Evolutionary conservation across 2,888 invertebrate species (phyloP).

Genomic region (Stratiomys singularior): DNA sequence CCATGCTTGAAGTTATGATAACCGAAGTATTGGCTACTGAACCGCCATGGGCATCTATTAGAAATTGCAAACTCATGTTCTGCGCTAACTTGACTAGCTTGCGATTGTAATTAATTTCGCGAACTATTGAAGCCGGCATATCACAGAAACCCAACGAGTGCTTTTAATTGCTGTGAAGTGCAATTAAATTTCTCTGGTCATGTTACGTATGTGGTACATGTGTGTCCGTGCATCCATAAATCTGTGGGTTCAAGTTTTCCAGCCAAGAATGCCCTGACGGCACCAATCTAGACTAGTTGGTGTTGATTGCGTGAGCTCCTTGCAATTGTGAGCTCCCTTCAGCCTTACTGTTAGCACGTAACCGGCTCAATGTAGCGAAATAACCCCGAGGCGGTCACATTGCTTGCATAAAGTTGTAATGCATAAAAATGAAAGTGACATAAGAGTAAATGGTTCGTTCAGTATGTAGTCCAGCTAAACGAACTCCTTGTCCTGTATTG

Average conservation of each 20-base stretch:
- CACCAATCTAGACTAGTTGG: not conserved
- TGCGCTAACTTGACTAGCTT: not conserved
- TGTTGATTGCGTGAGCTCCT: conserved; percentile 32
- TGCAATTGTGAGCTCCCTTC: conserved; percentile 7
- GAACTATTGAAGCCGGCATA: conserved; percentile 5
- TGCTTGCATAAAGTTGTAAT: conserved; percentile 35
- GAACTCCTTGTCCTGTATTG: not conserved
- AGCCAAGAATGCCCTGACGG: not conserved
- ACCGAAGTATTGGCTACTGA: not conserved
- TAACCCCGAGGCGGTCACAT: conserved; percentile 25
- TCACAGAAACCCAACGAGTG: conserved; percentile 22
- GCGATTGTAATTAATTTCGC: conserved; percentile 26
- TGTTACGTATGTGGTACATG: not conserved
- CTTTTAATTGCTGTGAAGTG: conserved; percentile 38
- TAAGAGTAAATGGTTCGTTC: not conserved
- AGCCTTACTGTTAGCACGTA: conserved; percentile 2
- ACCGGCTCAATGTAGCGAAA: not conserved
- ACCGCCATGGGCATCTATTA: not conserved
- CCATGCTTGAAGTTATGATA: not conserved
- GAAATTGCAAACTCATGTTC: conserved; percentile 30
- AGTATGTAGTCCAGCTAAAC: not conserved
- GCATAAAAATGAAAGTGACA: conserved; percentile 42
- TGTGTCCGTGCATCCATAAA: conserved; percentile 39
- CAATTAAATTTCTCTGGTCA: conserved; percentile 41
- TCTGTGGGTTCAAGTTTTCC: conserved; percentile 31